Base-by-base conservation (phyloP, 2,797 vertebrate genomes). In the Betta splendens region DNA sequence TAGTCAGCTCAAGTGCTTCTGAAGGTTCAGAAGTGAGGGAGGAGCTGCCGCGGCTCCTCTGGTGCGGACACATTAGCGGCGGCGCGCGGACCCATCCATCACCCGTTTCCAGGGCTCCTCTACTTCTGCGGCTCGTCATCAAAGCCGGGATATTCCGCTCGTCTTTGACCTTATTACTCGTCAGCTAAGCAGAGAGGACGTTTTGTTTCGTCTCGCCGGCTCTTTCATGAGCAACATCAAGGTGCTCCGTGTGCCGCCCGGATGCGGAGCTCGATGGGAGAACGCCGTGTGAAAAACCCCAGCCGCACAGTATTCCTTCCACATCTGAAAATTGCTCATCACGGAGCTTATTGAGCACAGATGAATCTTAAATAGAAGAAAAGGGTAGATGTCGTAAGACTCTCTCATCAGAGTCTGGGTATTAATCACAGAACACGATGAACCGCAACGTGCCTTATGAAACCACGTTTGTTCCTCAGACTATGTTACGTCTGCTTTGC, bases 1-100 rank as follows among this genome's bases (percentile, higher is more conserved):
- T 66, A 77, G 46, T 77, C 73, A 73, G 57, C 63, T 81, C 38
- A 69, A 80, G 58, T 68, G 74, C 43, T 74, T 63, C 62, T 67
- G 75, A 81, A 63, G 44, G 56, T 47, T 73, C 9, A 35, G 39
- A 56, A 46, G 52, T 50, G 63, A 49, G 59, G 64, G 67, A 79
- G 69, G 57, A 47, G 37, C 57, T 45, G 38, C 32, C 43, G n/a
- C n/a, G n/a, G 57, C 64, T 60, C 57, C 29, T 64, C 47, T 23
- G 38, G 29, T 25, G 54, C 48, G 53, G 45, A 78, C 31, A 63
- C 48, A 75, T 69, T 63, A 45, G 37, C 40, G 53, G 21, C 47
- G 16, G 50, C 36, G 62, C 22, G 52, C 50, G 42, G 12, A 43
- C 46, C 16, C 57, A 81, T 59, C 62, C 40, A 38, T 64, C 54